Evolutionary conservation across 2,113 vertebrate genomes (phyloP), one percentile per base, ranked within the genome.

Genomic region (Chlamydotis undulata): DNA sequence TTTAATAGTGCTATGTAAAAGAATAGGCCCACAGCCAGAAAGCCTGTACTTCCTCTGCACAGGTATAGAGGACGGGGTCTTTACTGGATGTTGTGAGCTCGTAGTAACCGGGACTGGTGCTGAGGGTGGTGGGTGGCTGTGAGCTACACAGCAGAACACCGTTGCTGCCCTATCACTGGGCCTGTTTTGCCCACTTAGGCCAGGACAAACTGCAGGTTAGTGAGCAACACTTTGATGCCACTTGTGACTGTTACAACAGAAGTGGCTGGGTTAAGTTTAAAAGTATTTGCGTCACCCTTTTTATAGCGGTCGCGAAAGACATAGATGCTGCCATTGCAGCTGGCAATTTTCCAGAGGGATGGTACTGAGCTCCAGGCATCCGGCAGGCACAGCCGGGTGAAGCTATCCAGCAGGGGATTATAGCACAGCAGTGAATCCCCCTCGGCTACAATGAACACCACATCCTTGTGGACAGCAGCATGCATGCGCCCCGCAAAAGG

Each of bases 281-380:
- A 98, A 39, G 99, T 99, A 96, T 99, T 99, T 31, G 99, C 99
- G 8, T 99, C 99, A 0, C 99, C 99, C 96, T 99, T 99, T 97
- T 99, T 99, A 87, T 99, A 99, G 93, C 98, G 99, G 96, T 99
- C 99, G 6, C 99, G 98, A 95, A 99, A 99, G 57, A 99, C 99
- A 7, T 99, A 99, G 82, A 99, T 99, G 97, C 98, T 99, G 82
- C 99, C 99, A 0, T 99, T 99, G 91, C 99, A 99, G 97, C 99
- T 99, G 92, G 99, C 99, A 25, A 99, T 99, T 98, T 99, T 99
- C 99, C 99, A 99, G 80, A 99, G 97, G 17, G 99, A 99, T 2
- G 99, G 99, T 65, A 99, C 98, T 6, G 99, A 99, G 98, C 99
- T 99, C 99, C 99, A 99, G 53, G 97, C 99, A 88, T 99, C 99